Conservation (phyloP, 2,888 invertebrate species). For the Mechanitis mazaeus region DNA sequence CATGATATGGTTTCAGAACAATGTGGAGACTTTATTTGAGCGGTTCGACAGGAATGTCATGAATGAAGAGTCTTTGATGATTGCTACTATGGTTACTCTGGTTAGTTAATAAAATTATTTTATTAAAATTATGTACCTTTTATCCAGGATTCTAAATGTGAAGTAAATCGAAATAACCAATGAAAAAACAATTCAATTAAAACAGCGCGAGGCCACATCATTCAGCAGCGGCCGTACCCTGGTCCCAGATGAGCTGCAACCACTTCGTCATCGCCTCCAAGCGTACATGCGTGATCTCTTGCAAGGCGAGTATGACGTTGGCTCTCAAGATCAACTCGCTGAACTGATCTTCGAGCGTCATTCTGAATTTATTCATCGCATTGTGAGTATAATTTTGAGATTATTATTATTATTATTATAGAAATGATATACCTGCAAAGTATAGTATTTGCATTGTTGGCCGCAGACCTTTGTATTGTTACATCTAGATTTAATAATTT, state of each 20-base stretch:
- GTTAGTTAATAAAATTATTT: slow-evolving; percentile 13
- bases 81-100: slow-evolving; percentile 23
- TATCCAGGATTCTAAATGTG: background rate
- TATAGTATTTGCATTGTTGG: too few species aligned
- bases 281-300: slow-evolving; percentile 41
- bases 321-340: slow-evolving; percentile 33
- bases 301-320: slow-evolving; percentile 30
- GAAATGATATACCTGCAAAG: too few species aligned
- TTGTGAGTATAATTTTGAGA: slow-evolving; percentile 36
- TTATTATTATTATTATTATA: too few species aligned
- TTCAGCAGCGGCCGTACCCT: slow-evolving; percentile 33
- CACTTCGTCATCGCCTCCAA: slow-evolving; percentile 43
- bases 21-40: slow-evolving; percentile 22
- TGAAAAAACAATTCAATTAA: background rate
- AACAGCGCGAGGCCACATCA: slow-evolving; percentile 17
- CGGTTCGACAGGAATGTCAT: slow-evolving; percentile 15
- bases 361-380: slow-evolving; percentile 37
- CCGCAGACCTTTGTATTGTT: too few species aligned
- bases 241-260: slow-evolving; percentile 44
- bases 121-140: background rate
- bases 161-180: background rate
- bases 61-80: slow-evolving; percentile 22
- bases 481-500: too few species aligned
- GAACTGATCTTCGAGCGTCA: slow-evolving; percentile 40
- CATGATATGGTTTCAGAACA: slow-evolving; percentile 19